phyloP scores from a whole-genome alignment of 2,888 invertebrate species.

The Athripsodes cinereus region DNA sequence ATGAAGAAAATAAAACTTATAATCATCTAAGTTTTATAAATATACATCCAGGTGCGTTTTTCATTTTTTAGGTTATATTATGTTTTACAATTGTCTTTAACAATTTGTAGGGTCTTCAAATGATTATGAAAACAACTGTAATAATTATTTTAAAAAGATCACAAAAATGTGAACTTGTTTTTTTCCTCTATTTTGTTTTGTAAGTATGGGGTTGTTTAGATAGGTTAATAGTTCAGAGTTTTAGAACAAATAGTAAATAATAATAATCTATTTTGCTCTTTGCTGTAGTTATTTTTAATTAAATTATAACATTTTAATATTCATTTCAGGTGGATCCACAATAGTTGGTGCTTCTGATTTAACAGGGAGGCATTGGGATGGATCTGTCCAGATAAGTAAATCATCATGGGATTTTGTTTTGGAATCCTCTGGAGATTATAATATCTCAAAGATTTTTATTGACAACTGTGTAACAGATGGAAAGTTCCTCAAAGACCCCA shows the following conservation, averaged over 20 bases:
- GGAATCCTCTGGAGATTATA: not conserved
- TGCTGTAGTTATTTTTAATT: not conserved
- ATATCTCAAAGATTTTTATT: conserved; percentile 1
- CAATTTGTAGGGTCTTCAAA: too few relatives aligned
- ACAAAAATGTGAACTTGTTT: too few relatives aligned
- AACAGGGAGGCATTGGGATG: conserved; percentile 48
- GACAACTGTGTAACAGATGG: conserved; percentile 37
- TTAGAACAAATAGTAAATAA: too few relatives aligned
- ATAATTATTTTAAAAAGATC: too few relatives aligned
- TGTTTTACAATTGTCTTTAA: too few relatives aligned
- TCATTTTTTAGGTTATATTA: too few relatives aligned
- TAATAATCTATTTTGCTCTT: too few relatives aligned
- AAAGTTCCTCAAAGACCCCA: conserved; percentile 39
- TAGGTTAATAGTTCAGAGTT: too few relatives aligned
- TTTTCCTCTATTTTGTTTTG: too few relatives aligned
- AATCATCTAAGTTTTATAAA: conserved; percentile 18
- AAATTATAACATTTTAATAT: not conserved
- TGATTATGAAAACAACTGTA: too few relatives aligned
- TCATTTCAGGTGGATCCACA: conserved; percentile 40
- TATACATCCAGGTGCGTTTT: conserved; percentile 17
- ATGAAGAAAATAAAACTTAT: conserved; percentile 4
- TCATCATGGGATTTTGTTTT: conserved; percentile 31
- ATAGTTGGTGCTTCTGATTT: conserved; percentile 45
- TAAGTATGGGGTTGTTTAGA: too few relatives aligned
- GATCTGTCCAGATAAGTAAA: conserved; percentile 38